Evolutionary conservation across 1,140 invertebrate genomes (phyloP).

Genomic region (Drosophila orosa): DNA sequence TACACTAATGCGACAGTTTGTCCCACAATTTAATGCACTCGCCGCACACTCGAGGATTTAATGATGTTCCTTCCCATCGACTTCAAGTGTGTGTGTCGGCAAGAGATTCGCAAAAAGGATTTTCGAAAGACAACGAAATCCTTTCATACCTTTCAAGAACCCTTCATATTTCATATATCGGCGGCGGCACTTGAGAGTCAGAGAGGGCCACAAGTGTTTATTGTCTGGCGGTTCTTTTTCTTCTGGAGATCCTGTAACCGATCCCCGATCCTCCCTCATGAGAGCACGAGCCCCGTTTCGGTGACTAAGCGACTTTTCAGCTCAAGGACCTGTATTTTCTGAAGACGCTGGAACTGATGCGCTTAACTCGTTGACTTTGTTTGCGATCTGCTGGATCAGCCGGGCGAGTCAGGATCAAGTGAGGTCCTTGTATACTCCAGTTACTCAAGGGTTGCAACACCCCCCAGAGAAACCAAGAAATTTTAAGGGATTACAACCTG

Average conservation of each 20-base stretch:
- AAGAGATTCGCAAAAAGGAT: conserved; percentile 73
- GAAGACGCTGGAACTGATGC: conserved; percentile 51
- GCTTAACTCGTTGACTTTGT: conserved; percentile 72
- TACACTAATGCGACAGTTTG: conserved; percentile 75
- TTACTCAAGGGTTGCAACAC: conserved; percentile 3
- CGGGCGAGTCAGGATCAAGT: conserved; percentile 8
- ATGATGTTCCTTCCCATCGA: conserved; percentile 78
- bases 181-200: conserved; percentile 59
- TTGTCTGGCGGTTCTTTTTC: conserved; percentile 36
- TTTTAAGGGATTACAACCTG: neutral
- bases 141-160: conserved; percentile 71
- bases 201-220: conserved; percentile 63
- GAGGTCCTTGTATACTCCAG: conserved; percentile 8
- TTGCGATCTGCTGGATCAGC: conserved; percentile 22
- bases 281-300: conserved; percentile 64
- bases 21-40: conserved; percentile 74
- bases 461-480: neutral
- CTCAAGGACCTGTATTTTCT: conserved; percentile 4
- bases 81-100: conserved; percentile 68
- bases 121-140: conserved; percentile 62
- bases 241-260: conserved; percentile 14
- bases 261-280: neutral
- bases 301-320: conserved; percentile 60
- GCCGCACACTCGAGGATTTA: conserved; percentile 66
- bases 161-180: conserved; percentile 66